phyloP scores from a whole-genome alignment of 2,113 vertebrate genomes.

The Progne subis region DNA sequence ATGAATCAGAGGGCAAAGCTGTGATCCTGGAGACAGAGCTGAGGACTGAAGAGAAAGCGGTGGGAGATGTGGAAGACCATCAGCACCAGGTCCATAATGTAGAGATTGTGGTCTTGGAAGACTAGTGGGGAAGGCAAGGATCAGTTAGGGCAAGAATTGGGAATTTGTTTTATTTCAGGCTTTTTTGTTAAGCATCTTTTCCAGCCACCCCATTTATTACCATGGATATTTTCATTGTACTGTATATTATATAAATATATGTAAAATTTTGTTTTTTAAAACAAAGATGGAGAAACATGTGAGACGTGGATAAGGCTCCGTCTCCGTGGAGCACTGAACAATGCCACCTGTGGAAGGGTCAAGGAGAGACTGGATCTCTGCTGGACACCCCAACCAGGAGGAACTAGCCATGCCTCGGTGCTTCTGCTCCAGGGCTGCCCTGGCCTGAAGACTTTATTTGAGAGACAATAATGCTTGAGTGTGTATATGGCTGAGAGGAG shows the following conservation, averaged over 20 bases:
- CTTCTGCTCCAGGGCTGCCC: neutral
- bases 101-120: slow-evolving; percentile 86
- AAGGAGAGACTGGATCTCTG: neutral
- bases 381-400: neutral
- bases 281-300: slow-evolving; percentile 43
- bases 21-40: slow-evolving; percentile 84
- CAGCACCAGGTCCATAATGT: slow-evolving; percentile 86
- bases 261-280: neutral
- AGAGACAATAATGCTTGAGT: slow-evolving; percentile 24
- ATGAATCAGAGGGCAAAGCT: slow-evolving; percentile 75
- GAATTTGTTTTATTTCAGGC: slow-evolving; percentile 53
- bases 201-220: slow-evolving; percentile 67
- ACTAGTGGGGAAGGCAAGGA: slow-evolving; percentile 58
- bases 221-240: slow-evolving; percentile 55
- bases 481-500: slow-evolving; percentile 28
- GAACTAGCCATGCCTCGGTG: neutral
- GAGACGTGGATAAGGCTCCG: neutral
- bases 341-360: neutral
- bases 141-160: slow-evolving; percentile 31
- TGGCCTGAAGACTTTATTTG: neutral
- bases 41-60: slow-evolving; percentile 83
- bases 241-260: neutral
- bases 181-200: slow-evolving; percentile 68
- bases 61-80: slow-evolving; percentile 80
- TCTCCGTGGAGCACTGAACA: slow-evolving; percentile 61